Conservation (phyloP, 2,888 invertebrate genomes). For the Argynnis bischoffii region DNA sequence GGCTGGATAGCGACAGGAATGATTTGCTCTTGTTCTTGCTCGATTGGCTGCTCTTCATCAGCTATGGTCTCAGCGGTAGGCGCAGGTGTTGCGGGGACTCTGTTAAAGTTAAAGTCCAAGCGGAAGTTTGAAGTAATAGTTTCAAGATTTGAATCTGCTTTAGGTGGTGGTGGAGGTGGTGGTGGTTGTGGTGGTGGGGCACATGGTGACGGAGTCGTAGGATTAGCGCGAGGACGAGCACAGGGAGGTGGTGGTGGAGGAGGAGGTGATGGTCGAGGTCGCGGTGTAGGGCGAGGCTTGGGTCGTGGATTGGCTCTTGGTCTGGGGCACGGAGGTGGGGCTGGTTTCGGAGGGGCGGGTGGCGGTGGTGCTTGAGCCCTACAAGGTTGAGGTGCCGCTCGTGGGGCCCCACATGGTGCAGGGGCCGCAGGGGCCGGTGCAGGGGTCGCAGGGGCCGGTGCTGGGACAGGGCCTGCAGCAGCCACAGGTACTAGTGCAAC, state of each 20-base stretch:
- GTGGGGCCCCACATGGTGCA: constrained; percentile 35
- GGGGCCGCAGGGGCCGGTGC: constrained; percentile 18
- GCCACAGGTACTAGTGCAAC: constrained; percentile 38
- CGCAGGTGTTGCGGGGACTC: constrained; percentile 55
- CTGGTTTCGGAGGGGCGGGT: constrained; percentile 47
- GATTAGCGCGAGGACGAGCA: constrained; percentile 64
- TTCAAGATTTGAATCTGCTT: constrained; percentile 60
- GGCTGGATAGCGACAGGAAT: constrained; percentile 63
- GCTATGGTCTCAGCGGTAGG: constrained; percentile 44
- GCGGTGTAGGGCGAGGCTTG: constrained; percentile 47
- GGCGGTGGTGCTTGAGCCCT: constrained; percentile 42
- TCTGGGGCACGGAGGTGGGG: constrained; percentile 48
- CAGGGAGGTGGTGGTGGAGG: constrained; percentile 64
- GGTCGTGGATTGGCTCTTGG: constrained; percentile 47
- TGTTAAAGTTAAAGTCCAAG: constrained; percentile 69
- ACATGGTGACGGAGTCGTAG: constrained; percentile 58
- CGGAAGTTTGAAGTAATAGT: constrained; percentile 69
- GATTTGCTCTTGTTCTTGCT: constrained; percentile 45
- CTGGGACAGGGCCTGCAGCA: constrained; percentile 21
- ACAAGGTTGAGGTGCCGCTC: constrained; percentile 45
- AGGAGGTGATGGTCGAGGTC: constrained; percentile 49
- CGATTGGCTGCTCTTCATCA: constrained; percentile 39
- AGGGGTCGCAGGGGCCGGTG: constrained; percentile 13
- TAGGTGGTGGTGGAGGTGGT: constrained; percentile 53
- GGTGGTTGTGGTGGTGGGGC: constrained; percentile 56